Percentiles rank a stretch among this genome's conserved stretches.
Evolutionary conservation across 1,140 invertebrate genomes (phyloP).

Genomic region (Magallana gigas): DNA sequence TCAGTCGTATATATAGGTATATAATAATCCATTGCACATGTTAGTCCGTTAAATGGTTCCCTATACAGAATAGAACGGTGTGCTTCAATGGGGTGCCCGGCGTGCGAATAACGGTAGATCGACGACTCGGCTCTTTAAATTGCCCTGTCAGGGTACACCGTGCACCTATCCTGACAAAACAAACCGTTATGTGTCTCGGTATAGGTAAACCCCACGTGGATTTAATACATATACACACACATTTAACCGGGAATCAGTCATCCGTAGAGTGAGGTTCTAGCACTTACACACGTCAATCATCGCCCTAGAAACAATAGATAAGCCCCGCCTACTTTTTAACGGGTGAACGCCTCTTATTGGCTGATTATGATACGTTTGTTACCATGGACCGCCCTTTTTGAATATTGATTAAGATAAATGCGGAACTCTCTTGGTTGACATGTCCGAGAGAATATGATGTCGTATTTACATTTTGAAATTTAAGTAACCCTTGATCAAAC

Average conservation of each 20-base stretch:
- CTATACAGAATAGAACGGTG: background rate
- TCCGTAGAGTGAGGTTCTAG: background rate
- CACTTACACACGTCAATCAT: conserved; percentile 22
- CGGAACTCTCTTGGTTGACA: background rate
- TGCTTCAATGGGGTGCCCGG: background rate
- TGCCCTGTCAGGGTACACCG: background rate
- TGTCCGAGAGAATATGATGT: background rate
- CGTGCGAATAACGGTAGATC: background rate
- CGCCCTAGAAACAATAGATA: background rate
- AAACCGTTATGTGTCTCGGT: conserved; percentile 8
- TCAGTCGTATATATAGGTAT: too few species aligned
- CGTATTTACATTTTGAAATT: conserved; percentile 29
- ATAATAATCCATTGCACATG: background rate
- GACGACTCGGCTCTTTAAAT: background rate
- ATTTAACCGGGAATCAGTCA: background rate
- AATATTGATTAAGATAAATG: conserved; percentile 32
- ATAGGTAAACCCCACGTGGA: conserved; percentile 17
- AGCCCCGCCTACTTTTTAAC: background rate
- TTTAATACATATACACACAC: too few species aligned
- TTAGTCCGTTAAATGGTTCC: background rate
- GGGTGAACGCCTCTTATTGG: conserved; percentile 4
- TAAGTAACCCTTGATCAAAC: conserved; percentile 34
- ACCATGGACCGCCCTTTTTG: conserved; percentile 23
- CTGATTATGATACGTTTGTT: background rate
- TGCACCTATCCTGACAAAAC: background rate